These are phyloP conservation scores for Hippasteria phrygiana DNA, from an alignment of 53 echinoderm and acorn worm species.

Conservation along the genomic window DNA sequence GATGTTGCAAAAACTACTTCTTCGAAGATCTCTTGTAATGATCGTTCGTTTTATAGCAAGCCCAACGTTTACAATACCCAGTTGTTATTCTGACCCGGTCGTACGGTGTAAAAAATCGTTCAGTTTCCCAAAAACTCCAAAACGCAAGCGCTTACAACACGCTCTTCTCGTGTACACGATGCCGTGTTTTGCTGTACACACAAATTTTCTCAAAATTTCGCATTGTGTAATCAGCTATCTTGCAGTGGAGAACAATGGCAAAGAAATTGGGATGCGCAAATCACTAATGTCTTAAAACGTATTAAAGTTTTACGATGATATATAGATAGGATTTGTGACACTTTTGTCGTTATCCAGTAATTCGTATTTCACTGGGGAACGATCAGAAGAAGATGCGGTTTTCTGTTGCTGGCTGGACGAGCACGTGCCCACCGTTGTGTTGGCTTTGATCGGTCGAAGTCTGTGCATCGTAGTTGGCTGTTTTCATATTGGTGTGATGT, in stretches of 20 bases:
- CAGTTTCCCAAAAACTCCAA: no score
- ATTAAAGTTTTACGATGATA: slow-evolving; percentile 63
- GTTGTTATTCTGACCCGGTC: no score
- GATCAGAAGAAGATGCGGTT: not conserved
- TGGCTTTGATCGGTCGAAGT: not conserved
- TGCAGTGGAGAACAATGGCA: not conserved
- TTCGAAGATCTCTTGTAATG: no score
- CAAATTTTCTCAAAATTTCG: no score
- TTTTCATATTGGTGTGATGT: slow-evolving; percentile 43
- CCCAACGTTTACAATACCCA: no score
- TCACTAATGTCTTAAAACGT: slow-evolving; percentile 8
- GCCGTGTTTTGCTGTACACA: no score
- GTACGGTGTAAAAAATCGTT: no score
- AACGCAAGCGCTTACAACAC: no score
- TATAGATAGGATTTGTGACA: not conserved
- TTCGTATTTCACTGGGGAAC: slow-evolving; percentile 28
- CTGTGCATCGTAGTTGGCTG: not conserved
- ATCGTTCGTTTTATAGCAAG: no score
- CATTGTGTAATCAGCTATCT: no score
- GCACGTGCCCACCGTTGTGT: slow-evolving; percentile 26
- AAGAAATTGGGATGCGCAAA: not conserved
- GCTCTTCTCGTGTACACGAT: no score
- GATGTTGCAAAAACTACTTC: no score
- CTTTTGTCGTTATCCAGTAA: slow-evolving; percentile 1
- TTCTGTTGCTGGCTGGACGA: not conserved